Evolutionary conservation across 37 sponge, comb jelly and placozoan species (phyloP).

Genomic region (Ianthella basta): DNA sequence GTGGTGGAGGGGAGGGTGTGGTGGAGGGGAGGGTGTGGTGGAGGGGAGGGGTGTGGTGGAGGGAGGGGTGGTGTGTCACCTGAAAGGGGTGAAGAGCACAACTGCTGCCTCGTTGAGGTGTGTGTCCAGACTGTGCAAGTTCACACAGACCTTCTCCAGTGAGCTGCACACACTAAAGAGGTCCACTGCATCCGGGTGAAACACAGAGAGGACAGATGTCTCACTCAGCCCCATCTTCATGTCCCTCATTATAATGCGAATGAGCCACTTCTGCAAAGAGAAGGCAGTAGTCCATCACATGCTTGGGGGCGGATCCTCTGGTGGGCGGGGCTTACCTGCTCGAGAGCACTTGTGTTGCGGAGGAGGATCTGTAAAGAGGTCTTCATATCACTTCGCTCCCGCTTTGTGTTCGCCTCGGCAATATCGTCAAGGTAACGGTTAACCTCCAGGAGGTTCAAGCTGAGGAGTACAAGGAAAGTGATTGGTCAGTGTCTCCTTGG

Average conservation of each 20-base stretch:
- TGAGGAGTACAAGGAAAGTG: slow-evolving; percentile 6
- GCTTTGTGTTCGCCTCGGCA: slow-evolving; percentile 65
- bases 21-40: no score
- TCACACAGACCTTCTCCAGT: slow-evolving; percentile 83
- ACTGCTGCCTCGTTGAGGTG: slow-evolving; percentile 83
- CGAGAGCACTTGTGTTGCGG: slow-evolving; percentile 84
- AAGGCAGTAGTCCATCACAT: neutral
- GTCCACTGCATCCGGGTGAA: slow-evolving; percentile 86
- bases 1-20: no score
- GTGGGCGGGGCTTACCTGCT: slow-evolving; percentile 52
- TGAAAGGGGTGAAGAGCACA: slow-evolving; percentile 83
- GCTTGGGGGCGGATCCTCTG: neutral
- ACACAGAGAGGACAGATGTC: slow-evolving; percentile 77
- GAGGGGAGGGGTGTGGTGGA: no score
- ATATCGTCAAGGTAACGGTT: slow-evolving; percentile 79
- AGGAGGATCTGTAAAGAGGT: slow-evolving; percentile 73
- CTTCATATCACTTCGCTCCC: slow-evolving; percentile 76
- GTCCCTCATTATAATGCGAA: slow-evolving; percentile 95
- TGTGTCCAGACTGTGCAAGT: slow-evolving; percentile 62
- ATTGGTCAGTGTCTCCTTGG: neutral
- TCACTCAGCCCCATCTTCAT: slow-evolving; percentile 92
- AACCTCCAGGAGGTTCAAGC: slow-evolving; percentile 75
- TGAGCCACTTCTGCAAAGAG: slow-evolving; percentile 86
- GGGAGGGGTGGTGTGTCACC: neutral
- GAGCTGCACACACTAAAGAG: slow-evolving; percentile 86